Base-by-base conservation (phyloP, 92 coral and sea anemone species). In the Anthopleura xanthogrammica region DNA sequence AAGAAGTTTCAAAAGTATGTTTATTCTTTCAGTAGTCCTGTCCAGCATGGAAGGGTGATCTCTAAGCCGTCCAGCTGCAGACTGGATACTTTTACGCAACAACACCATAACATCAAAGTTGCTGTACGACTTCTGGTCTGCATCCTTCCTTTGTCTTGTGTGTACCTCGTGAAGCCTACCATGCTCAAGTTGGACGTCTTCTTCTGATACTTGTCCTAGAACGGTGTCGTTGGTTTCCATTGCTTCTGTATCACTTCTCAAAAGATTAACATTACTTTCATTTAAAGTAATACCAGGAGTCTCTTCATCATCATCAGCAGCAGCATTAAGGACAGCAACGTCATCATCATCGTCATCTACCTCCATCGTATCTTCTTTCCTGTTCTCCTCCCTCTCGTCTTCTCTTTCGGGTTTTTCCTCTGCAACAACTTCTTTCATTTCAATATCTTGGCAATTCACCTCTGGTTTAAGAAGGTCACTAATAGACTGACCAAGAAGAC, bases 11-110 rank as follows among this genome's bases (percentile, higher is more conserved):
- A 93, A 82, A 82, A 93, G 52, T 80, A 91, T 41, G 60, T 86
- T 93, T 75, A 94, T 90, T 60, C 98, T 88, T 36, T 85, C 85
- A 0, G 92, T 89, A 17, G 95, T 91, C 50, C 98, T 89, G 65
- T 70, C 79, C 39, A 83, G 80, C 57, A 86, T 83, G 16, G 86
- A 80, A 77, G 88, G 78, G 36, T 89, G 92, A 82, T 94, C 98
- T 24, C 79, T 89, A 13, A 94, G 82, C 58, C 93, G 78, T 79
- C 93, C 89, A 1, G 94, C 94, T 29, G 97, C 97, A 16, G 89
- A 84, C 55, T 91, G 98, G 10, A 94, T 85, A 58, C 95, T 89
- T 57, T 79, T 88, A 39, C 86, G 87, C 54, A 90, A 52, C 48
- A 87, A 66, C 16, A 75, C 86, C 41, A 82, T 56, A 6, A 77